phyloP scores from a whole-genome alignment of 2,888 invertebrate genomes.

The Hirtodrosophila cameraria region DNA sequence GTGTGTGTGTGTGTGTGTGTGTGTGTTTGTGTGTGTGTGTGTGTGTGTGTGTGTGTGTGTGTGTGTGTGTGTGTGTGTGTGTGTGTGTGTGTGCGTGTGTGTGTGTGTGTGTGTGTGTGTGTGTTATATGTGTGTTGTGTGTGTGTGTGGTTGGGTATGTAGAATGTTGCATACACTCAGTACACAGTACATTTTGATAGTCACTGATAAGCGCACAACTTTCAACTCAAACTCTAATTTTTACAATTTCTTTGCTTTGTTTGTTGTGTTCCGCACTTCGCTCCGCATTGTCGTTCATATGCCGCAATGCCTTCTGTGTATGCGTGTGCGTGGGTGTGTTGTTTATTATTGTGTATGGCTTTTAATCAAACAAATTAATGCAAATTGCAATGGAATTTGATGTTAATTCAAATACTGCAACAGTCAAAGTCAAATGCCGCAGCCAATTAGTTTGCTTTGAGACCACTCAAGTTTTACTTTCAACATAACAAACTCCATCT shows the following conservation, averaged over 20 bases:
- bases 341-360: constrained; percentile 21
- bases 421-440: constrained; percentile 20
- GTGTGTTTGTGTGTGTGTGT: background rate
- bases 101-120: background rate
- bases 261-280: constrained; percentile 18
- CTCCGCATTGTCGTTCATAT: background rate
- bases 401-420: constrained; percentile 23
- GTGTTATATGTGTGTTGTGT: background rate
- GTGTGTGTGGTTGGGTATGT: background rate
- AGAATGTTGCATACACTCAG: too few species aligned
- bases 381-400: constrained; percentile 55
- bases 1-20: too few species aligned
- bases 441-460: constrained; percentile 30
- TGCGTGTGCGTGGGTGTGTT: constrained; percentile 11
- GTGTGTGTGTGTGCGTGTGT: background rate
- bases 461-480: too few species aligned
- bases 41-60: background rate
- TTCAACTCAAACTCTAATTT: constrained; percentile 28
- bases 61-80: constrained; percentile 7
- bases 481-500: background rate
- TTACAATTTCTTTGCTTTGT: constrained; percentile 33
- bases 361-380: constrained; percentile 51
- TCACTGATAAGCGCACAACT: constrained; percentile 45
- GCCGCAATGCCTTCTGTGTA: background rate
- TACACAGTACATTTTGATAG: constrained; percentile 36